Percentiles rank a stretch among this genome's conserved stretches.
phyloP scores from a whole-genome alignment of 1,140 invertebrate species.

The Cardiocondyla obscurior region DNA sequence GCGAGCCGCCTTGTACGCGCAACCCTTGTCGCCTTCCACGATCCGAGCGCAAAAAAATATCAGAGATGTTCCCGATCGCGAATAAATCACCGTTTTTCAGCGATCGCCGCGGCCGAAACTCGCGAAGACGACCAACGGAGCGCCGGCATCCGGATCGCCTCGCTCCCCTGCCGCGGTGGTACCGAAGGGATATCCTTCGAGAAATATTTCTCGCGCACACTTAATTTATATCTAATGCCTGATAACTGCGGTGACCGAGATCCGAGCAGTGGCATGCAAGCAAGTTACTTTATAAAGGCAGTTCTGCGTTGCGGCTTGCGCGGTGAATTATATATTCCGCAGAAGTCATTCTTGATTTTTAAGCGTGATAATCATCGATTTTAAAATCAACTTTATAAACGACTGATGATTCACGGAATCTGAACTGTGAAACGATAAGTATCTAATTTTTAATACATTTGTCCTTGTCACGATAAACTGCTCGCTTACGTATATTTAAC shows the following conservation, averaged over 20 bases:
- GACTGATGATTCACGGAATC: not conserved
- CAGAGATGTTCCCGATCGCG: constrained; percentile 56
- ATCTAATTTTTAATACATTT: not conserved
- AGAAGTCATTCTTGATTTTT: constrained; percentile 20
- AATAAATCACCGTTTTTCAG: not conserved
- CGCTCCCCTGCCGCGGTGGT: too few relatives aligned
- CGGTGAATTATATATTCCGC: constrained; percentile 13
- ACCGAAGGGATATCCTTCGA: not conserved
- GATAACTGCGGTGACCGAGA: constrained; percentile 51
- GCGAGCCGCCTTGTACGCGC: constrained; percentile 72
- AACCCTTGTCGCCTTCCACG: constrained; percentile 65
- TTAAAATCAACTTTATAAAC: not conserved
- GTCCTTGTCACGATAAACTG: not conserved
- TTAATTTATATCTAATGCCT: constrained; percentile 55
- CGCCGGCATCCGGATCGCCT: not conserved
- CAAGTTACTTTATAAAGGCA: constrained; percentile 48
- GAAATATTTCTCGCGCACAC: constrained; percentile 15
- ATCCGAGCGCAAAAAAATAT: constrained; percentile 61
- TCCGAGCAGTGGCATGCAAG: constrained; percentile 42
- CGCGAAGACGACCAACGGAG: not conserved
- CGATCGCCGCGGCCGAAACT: not conserved
- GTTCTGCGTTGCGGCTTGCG: constrained; percentile 36
- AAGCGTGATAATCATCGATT: constrained; percentile 18
- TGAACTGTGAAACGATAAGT: not conserved
- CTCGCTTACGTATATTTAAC: not conserved